phyloP scores from a whole-genome alignment of 2,888 invertebrate species.

The Tenodera sinensis region DNA sequence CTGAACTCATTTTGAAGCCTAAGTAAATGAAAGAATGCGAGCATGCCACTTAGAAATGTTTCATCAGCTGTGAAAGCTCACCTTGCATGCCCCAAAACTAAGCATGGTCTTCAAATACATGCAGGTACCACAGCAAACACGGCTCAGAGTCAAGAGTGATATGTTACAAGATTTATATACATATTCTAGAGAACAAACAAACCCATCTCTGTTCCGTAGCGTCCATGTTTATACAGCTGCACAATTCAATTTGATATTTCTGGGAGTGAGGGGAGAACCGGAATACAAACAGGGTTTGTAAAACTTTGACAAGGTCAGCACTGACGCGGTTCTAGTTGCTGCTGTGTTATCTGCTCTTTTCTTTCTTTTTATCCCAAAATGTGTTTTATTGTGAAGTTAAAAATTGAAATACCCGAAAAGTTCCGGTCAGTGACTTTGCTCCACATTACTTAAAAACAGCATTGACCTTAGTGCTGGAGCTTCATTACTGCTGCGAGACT shows the following conservation, averaged over 20 bases:
- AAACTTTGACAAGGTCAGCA: not conserved
- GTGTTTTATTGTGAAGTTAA: not conserved
- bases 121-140: not conserved
- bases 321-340: not conserved
- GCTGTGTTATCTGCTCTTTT: not conserved
- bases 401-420: not conserved
- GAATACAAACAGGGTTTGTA: not conserved
- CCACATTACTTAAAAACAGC: not conserved
- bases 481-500: not conserved
- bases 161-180: not conserved
- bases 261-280: not conserved
- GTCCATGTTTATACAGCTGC: not conserved
- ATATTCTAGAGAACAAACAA: not conserved
- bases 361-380: too few species aligned
- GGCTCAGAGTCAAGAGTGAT: not conserved
- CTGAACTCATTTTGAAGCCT: too few species aligned
- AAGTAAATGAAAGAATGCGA: not conserved
- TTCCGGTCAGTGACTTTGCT: not conserved
- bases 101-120: not conserved
- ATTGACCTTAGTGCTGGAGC: not conserved
- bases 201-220: not conserved
- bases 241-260: not conserved
- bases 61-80: not conserved
- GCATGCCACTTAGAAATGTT: not conserved
- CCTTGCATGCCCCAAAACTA: not conserved